A percentile compares a stretch with the other conserved stretches of the same genome.
Evolutionary conservation across 2,113 vertebrate genomes (phyloP).

Genomic region (Trematocara macrostoma): DNA sequence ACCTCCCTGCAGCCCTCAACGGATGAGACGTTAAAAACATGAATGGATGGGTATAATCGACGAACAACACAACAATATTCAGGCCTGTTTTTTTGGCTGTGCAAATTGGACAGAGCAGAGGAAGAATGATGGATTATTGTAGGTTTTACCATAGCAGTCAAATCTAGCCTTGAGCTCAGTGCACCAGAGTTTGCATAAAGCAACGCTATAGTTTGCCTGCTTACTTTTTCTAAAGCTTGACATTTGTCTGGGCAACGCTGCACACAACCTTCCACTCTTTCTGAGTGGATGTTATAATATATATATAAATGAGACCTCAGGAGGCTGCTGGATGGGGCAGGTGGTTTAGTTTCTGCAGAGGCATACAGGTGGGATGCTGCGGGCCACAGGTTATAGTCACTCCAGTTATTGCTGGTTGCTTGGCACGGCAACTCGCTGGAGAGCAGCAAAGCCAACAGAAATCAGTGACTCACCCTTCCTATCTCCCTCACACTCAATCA

Average conservation of each 20-base stretch:
- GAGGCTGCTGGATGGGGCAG: background rate
- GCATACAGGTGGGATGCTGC: slow-evolving; percentile 17
- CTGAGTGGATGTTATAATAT: background rate
- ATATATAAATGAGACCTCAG: slow-evolving; percentile 10
- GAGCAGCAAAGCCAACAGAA: slow-evolving; percentile 23
- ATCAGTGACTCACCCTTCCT: slow-evolving; percentile 38
- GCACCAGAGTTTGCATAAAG: background rate
- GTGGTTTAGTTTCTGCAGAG: background rate
- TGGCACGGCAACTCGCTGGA: background rate
- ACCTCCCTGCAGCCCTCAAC: background rate
- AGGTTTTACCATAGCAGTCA: background rate
- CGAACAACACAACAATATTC: background rate
- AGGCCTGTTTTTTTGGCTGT: background rate
- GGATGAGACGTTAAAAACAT: background rate
- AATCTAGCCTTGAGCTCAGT: background rate
- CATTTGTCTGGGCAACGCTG: background rate
- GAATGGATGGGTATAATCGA: background rate
- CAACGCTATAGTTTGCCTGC: background rate
- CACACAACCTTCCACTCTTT: background rate
- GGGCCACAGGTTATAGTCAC: slow-evolving; percentile 32
- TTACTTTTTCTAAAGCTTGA: background rate
- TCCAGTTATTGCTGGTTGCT: background rate
- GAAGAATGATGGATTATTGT: background rate
- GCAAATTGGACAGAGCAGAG: background rate
- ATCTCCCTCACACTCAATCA: background rate